phyloP scores from a whole-genome alignment of 2,113 vertebrate species.

The Muscicapa adusta region DNA sequence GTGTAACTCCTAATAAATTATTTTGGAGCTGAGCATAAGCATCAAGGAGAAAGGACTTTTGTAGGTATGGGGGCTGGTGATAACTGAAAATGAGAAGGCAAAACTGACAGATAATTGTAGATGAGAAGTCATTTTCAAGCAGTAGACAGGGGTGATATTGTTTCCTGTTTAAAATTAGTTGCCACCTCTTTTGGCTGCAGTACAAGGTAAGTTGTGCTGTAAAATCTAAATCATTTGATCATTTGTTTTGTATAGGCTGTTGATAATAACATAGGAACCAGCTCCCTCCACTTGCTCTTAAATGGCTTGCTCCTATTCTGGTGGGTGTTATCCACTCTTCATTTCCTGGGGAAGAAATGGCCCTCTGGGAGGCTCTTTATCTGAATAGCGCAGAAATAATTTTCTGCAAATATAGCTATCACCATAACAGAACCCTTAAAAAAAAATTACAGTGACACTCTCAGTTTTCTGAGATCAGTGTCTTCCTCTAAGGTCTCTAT shows the following conservation, averaged over 20 bases:
- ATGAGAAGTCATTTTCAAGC: slow-evolving; percentile 26
- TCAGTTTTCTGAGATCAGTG: slow-evolving; percentile 3
- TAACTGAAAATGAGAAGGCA: slow-evolving; percentile 26
- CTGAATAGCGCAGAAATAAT: neutral
- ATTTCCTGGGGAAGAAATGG: slow-evolving; percentile 22
- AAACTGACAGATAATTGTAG: slow-evolving; percentile 29
- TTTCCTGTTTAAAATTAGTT: slow-evolving; percentile 34
- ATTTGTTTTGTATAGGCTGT: neutral
- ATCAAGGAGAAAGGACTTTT: slow-evolving; percentile 22
- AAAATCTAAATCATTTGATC: neutral
- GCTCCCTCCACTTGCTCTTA: slow-evolving; percentile 14
- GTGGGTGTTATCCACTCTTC: neutral
- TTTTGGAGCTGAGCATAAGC: neutral
- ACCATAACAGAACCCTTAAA: slow-evolving; percentile 28
- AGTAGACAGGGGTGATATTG: neutral
- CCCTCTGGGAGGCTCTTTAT: slow-evolving; percentile 23
- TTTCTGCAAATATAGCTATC: slow-evolving; percentile 25
- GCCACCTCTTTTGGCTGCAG: neutral
- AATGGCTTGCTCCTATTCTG: neutral
- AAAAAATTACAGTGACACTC: slow-evolving; percentile 2
- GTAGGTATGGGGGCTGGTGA: neutral
- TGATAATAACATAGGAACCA: slow-evolving; percentile 26
- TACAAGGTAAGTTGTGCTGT: neutral
- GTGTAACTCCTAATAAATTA: slow-evolving; percentile 19
- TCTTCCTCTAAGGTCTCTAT: neutral